Percentiles rank a stretch among this genome's conserved stretches.
These are phyloP conservation scores for Erethizon dorsatum DNA, from an alignment of 2,797 vertebrate genomes.

Conservation along the genomic window DNA sequence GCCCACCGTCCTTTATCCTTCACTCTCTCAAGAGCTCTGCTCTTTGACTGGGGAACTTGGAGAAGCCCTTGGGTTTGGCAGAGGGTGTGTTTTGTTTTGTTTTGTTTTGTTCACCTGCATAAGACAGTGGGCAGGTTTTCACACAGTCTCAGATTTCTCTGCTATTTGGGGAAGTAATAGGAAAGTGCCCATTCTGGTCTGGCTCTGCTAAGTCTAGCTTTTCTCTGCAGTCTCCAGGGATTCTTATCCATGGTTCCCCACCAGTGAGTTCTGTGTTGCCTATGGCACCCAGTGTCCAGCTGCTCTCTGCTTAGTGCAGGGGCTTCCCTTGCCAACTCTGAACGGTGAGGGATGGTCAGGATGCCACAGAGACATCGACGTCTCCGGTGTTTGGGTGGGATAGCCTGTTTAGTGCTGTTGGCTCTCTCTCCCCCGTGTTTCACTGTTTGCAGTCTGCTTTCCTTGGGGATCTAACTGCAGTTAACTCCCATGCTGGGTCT, in stretches of 20 bases:
- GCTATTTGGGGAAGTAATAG: neutral
- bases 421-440: neutral
- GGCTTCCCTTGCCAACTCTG: neutral
- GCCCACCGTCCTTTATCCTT: neutral
- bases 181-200: neutral
- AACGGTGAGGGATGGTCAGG: neutral
- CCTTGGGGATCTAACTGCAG: too few species aligned
- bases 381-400: neutral
- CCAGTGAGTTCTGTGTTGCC: neutral
- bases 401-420: neutral
- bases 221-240: neutral
- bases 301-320: neutral
- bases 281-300: neutral
- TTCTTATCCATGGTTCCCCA: neutral
- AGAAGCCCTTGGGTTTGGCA: neutral
- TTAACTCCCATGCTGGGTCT: too few species aligned
- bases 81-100: neutral
- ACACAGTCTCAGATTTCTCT: neutral
- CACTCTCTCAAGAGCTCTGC: neutral
- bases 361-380: neutral
- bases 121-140: neutral
- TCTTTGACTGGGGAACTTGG: neutral
- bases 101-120: neutral
- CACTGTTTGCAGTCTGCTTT: neutral
- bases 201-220: neutral